Conservation (phyloP, 2,797 vertebrate genomes). For the Holocentrus rufus region DNA sequence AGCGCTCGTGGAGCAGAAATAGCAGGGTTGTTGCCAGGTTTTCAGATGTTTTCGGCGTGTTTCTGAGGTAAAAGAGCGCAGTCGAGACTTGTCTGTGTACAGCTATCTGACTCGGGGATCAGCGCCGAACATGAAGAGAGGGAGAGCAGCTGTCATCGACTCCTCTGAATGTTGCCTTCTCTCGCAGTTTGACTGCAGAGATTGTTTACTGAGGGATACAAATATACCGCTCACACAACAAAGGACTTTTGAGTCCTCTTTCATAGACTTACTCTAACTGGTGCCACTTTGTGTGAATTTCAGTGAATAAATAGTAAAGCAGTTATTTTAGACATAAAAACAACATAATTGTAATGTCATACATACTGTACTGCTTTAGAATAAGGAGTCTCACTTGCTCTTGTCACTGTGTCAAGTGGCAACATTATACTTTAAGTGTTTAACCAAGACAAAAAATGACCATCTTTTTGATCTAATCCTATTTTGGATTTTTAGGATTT, state of each 20-base stretch:
- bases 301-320: not conserved
- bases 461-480: too few relatives aligned
- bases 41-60: slow-evolving; percentile 76
- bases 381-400: too few relatives aligned
- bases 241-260: slow-evolving; percentile 26
- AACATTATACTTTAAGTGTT: too few relatives aligned
- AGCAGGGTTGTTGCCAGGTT: slow-evolving; percentile 71
- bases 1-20: slow-evolving; percentile 71
- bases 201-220: slow-evolving; percentile 16
- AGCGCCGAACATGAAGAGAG: slow-evolving; percentile 53
- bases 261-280: not conserved
- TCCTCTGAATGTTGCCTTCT: slow-evolving; percentile 33
- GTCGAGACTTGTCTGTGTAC: slow-evolving; percentile 73
- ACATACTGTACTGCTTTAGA: too few relatives aligned
- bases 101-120: slow-evolving; percentile 73
- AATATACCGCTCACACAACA: slow-evolving; percentile 1
- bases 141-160: slow-evolving; percentile 57
- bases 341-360: too few relatives aligned
- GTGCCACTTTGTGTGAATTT: not conserved
- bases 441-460: too few relatives aligned
- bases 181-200: slow-evolving; percentile 33
- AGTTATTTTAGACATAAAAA: too few relatives aligned
- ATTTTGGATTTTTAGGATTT: too few relatives aligned
- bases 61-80: slow-evolving; percentile 51
- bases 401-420: too few relatives aligned